Evolutionary conservation across 2,888 invertebrate species (phyloP), one percentile per base, ranked within the genome.

Genomic region (Actias luna): DNA sequence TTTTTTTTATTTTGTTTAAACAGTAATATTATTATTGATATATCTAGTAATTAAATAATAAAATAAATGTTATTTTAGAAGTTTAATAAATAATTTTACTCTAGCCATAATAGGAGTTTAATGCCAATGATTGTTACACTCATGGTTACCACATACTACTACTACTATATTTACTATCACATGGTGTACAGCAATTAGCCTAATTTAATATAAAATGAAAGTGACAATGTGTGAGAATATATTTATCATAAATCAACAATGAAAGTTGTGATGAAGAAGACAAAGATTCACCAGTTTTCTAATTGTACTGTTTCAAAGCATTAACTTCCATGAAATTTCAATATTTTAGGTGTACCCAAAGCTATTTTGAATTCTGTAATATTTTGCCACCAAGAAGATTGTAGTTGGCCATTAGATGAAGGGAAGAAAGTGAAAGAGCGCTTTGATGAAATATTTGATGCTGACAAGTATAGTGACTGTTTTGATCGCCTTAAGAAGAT

Each of bases 351-450:
- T 66, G 98, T 99, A 0, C 97, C 99, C 0, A 97, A 97, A 82
- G 95, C 99, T 0, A 97, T 99, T 65, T 91, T 99, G 64, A 98
- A 98, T 79, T 97, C 98, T 83, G 99, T 99, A 0, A 96, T 99
- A 73, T 99, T 99, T 87, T 99, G 99, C 79, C 99, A 99, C 83
- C 99, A 99, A 94, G 99, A 99, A 86, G 98, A 99, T 70, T 96
- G 98, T 0, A 96, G 96, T 79, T 99, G 99, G 98, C 99, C 99
- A 0, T 89, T 99, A 62, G 97, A 98, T 80, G 98, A 99, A 84
- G 96, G 97, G 0, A 97, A 98, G 83, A 96, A 96, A 75, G 94
- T 99, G 0, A 99, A 99, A 82, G 96, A 97, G 70, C 96, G 96
- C 72, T 99, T 99, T 93, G 99, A 99, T 94, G 98, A 97, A 67